Percentiles rank a stretch among this genome's conserved stretches.
phyloP scores from a whole-genome alignment of 2,113 vertebrate genomes.

The Serranochromis macrocephalus region DNA sequence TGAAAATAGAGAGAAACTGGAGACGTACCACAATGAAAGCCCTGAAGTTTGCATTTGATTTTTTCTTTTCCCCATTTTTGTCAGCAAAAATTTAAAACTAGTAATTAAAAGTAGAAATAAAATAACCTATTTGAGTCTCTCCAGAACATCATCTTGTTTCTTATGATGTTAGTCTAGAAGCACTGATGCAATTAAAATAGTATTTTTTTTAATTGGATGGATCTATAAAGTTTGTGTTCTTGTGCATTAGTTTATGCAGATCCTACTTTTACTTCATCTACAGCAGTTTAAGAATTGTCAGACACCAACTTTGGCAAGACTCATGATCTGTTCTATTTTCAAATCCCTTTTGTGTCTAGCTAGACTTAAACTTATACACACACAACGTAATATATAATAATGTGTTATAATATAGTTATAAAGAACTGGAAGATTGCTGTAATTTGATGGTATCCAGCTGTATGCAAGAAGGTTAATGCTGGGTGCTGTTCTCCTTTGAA shows the following conservation, averaged over 20 bases:
- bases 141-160: background rate
- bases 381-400: background rate
- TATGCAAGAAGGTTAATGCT: background rate
- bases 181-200: background rate
- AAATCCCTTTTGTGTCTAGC: background rate
- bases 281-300: background rate
- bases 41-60: constrained; percentile 91
- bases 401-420: background rate
- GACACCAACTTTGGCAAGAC: background rate
- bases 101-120: background rate
- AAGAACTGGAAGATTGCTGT: background rate
- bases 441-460: background rate
- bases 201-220: background rate
- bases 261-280: background rate
- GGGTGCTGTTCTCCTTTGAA: background rate
- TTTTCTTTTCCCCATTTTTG: constrained; percentile 93
- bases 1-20: constrained; percentile 93
- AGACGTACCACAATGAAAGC: constrained; percentile 78
- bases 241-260: background rate
- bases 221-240: background rate
- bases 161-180: background rate
- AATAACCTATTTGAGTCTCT: background rate
- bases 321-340: background rate
- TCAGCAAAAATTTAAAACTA: constrained; percentile 69
- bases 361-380: background rate